Conservation (phyloP, 2,888 invertebrate species). For the Drosophila hamatofila region DNA sequence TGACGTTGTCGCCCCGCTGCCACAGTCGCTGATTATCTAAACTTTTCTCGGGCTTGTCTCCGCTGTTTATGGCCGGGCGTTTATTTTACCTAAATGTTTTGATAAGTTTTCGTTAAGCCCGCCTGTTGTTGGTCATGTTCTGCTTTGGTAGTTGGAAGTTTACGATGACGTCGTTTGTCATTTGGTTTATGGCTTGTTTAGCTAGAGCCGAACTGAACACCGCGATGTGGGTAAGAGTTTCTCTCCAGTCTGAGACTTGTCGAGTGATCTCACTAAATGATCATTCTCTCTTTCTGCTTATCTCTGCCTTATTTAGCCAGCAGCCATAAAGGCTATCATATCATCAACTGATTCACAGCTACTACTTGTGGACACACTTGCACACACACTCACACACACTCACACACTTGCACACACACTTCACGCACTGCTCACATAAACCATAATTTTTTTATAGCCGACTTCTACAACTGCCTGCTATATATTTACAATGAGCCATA, state of each 20-base stretch:
- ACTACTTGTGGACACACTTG: constrained; percentile 42
- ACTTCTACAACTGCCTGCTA: constrained; percentile 25
- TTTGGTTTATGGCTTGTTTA: constrained; percentile 78
- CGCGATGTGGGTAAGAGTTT: constrained; percentile 16
- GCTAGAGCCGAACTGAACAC: constrained; percentile 35
- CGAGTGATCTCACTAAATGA: constrained; percentile 13
- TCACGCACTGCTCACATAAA: constrained; percentile 42
- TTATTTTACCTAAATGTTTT: constrained; percentile 78
- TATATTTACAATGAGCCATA: constrained; percentile 66
- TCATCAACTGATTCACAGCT: constrained; percentile 29
- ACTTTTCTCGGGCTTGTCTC: constrained; percentile 65
- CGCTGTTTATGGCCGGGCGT: constrained; percentile 69
- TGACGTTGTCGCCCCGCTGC: constrained; percentile 66
- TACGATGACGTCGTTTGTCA: constrained; percentile 76
- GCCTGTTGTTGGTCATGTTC: constrained; percentile 42
- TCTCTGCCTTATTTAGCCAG: constrained; percentile 9
- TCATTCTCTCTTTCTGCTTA: constrained; percentile 10
- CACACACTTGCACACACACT: constrained; percentile 2
- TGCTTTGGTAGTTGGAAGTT: constrained; percentile 61
- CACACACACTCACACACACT: constrained; percentile 12
- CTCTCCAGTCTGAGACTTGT: background rate
- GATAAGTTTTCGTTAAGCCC: constrained; percentile 63
- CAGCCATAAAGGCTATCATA: constrained; percentile 1
- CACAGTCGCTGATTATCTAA: constrained; percentile 68
- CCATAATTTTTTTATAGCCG: constrained; percentile 66